Conservation (phyloP, 2,888 invertebrate genomes). For the Aproaerema taeniolella region DNA sequence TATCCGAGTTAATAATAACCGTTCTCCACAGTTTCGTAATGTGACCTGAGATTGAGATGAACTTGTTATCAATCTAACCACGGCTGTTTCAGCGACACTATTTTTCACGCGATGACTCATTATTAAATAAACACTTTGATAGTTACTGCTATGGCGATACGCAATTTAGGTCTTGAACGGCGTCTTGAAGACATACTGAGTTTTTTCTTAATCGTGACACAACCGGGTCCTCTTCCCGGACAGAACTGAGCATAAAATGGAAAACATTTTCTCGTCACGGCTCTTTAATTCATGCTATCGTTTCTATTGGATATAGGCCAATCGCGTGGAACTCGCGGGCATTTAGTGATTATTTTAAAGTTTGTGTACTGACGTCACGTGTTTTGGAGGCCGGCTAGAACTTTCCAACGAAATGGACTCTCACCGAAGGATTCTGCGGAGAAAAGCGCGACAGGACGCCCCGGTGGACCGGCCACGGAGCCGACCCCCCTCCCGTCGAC, state of each 20-base stretch:
- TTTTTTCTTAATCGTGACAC: too few relatives aligned
- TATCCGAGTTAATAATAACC: too few relatives aligned
- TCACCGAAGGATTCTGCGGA: constrained; percentile 67
- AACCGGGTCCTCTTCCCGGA: too few relatives aligned
- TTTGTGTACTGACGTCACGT: constrained; percentile 60
- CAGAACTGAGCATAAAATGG: constrained; percentile 59
- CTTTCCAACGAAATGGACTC: constrained; percentile 47
- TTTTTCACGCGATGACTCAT: constrained; percentile 48
- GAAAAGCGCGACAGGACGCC: constrained; percentile 72
- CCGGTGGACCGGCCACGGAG: constrained; percentile 86
- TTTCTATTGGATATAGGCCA: constrained; percentile 73
- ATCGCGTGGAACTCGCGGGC: constrained; percentile 57
- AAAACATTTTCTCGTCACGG: constrained; percentile 58
- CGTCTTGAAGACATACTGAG: constrained; percentile 68
- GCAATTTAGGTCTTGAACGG: constrained; percentile 65
- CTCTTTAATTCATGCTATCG: constrained; percentile 55
- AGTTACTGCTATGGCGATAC: constrained; percentile 64
- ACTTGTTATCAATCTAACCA: constrained; percentile 37
- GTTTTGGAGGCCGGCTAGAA: constrained; percentile 42
- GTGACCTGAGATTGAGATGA: constrained; percentile 32
- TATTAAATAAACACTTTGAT: constrained; percentile 58
- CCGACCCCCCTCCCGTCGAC: constrained; percentile 78
- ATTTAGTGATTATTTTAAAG: constrained; percentile 59
- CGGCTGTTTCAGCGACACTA: constrained; percentile 24
- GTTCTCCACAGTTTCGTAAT: too few relatives aligned